phyloP scores from a whole-genome alignment of 1,140 invertebrate species.

The Tribolium madens region DNA sequence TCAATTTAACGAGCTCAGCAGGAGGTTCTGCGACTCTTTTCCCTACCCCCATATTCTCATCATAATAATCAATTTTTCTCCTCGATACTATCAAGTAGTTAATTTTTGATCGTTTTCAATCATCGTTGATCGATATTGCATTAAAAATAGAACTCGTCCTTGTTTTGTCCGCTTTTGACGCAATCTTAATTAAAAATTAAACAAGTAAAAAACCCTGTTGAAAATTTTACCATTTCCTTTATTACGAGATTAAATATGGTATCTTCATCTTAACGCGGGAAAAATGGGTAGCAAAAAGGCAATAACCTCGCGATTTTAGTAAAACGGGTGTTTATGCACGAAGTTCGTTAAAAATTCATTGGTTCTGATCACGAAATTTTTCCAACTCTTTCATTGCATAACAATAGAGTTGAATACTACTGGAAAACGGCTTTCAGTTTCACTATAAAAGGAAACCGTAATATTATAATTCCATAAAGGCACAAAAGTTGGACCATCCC shows the following conservation, averaged over 20 bases:
- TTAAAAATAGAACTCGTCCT: conserved; percentile 8
- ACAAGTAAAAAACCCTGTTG: conserved; percentile 6
- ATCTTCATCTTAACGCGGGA: conserved; percentile 3
- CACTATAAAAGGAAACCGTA: conserved; percentile 50
- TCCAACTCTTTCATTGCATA: conserved; percentile 2
- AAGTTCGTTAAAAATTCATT: conserved; percentile 25
- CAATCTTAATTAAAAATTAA: conserved; percentile 27
- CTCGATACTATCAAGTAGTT: not conserved
- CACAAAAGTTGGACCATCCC: conserved; percentile 47
- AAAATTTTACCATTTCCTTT: conserved; percentile 23
- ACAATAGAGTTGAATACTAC: conserved; percentile 4
- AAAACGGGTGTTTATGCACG: conserved; percentile 9
- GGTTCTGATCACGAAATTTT: conserved; percentile 20
- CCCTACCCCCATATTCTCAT: not conserved
- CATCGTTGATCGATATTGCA: not conserved
- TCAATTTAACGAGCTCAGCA: conserved; percentile 28
- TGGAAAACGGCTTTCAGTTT: conserved; percentile 40
- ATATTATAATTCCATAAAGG: conserved; percentile 51
- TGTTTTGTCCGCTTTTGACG: conserved; percentile 23
- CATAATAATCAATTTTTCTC: not conserved
- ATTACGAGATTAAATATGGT: conserved; percentile 10
- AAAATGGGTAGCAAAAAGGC: not conserved
- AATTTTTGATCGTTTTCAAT: conserved; percentile 12
- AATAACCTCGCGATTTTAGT: conserved; percentile 2
- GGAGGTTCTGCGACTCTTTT: not conserved